Base-by-base conservation (phyloP, 1,140 invertebrate genomes). In the Choristoneura fumiferana region DNA sequence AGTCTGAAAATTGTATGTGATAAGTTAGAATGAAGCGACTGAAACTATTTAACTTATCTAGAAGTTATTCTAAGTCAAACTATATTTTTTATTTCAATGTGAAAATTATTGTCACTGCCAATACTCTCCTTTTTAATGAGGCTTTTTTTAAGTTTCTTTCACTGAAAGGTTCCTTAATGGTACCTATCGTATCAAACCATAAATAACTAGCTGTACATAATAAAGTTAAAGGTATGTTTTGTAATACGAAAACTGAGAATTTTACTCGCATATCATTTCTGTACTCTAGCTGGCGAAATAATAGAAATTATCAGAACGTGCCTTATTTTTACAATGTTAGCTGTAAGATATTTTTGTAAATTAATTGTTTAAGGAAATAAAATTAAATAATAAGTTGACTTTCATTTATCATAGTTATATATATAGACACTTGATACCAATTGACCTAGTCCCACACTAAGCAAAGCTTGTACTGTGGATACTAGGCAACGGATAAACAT, bases 321-420 rank as follows among this genome's bases (percentile, higher is more conserved):
- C 83, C 83, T 86, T 86, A 80, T 81, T 80, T 49, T 69, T 85
- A 83, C 69, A 78, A 76, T 72, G 61, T 14, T 80, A 80, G 67
- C 62, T 63, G 57, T 81, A 81, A 83, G 76, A 67, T 67, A 71
- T 54, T 60, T 76, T 78, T 76, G 70, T 82, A 63, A 76, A 69
- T 59, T 68, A 63, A 65, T 60, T 71, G 57, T 37, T 38, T 54
- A 18, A 65, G 60, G 57, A 62, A 59, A 57, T 35, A 70, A 43
- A 69, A 49, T 33, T 12, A 71, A 73, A 65, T 74, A 76, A 72
- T 54, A 66, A 74, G 63, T 67, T 60, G 58, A 6, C 22, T 29
- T 29, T 29, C n/a, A n/a, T n/a, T 29, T 29, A 29, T 29, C n/a
- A n/a, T n/a, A n/a, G n/a, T n/a, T n/a, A n/a, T n/a, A n/a, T n/a